Conservation (phyloP, 2,888 invertebrate species). For the Philereme transversata region DNA sequence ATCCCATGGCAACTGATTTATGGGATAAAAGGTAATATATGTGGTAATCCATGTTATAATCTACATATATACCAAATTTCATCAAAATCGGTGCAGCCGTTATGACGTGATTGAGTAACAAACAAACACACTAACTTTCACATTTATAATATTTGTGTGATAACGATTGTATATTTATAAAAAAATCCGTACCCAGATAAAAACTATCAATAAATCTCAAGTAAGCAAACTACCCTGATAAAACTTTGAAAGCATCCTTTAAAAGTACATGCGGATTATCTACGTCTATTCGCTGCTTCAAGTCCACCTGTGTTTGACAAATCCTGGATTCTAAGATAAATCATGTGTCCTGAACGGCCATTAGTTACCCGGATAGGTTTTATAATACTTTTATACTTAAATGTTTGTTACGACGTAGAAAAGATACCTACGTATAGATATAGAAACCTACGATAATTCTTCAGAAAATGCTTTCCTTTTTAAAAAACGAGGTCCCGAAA, state of each 20-base stretch:
- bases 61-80: no score
- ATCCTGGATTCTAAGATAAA: conserved; percentile 40
- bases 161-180: no score
- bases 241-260: conserved; percentile 20
- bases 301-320: conserved; percentile 42
- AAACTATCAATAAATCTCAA: conserved; percentile 1
- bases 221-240: conserved; percentile 10
- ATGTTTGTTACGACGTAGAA: not conserved
- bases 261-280: conserved; percentile 30
- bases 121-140: no score
- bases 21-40: no score
- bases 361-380: conserved; percentile 32
- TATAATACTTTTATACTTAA: conserved; percentile 28
- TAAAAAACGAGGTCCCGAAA: not conserved
- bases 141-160: no score
- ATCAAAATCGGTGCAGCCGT: no score
- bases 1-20: no score
- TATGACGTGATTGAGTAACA: no score
- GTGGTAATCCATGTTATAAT: no score
- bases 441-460: not conserved
- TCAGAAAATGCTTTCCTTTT: not conserved
- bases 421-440: not conserved
- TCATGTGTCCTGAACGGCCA: conserved; percentile 36
- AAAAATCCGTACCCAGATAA: not conserved
- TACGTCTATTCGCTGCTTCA: conserved; percentile 32